phyloP scores from a whole-genome alignment of 2,888 invertebrate species.

The Lathronympha strigana region DNA sequence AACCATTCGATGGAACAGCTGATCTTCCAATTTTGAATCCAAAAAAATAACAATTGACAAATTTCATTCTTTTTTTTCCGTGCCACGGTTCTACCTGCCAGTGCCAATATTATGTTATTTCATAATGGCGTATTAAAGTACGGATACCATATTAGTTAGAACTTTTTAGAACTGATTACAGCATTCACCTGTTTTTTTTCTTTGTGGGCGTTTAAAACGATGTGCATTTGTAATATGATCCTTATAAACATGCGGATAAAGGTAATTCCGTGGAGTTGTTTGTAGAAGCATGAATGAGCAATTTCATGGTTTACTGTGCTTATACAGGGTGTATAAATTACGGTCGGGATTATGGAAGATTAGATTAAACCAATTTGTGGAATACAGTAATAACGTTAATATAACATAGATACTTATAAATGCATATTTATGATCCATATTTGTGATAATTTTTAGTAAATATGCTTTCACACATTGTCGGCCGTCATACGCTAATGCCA shows the following conservation, averaged over 20 bases:
- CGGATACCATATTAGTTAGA: neutral
- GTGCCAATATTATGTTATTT: neutral
- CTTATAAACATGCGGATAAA: neutral
- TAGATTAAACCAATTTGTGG: conserved; percentile 19
- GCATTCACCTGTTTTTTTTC: conserved; percentile 9
- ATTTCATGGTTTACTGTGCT: conserved; percentile 19
- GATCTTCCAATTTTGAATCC: conserved; percentile 12
- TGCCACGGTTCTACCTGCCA: conserved; percentile 22
- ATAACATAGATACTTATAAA: neutral
- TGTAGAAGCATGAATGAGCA: neutral
- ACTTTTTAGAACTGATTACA: neutral
- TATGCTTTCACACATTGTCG: too few species aligned
- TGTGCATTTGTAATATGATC: neutral
- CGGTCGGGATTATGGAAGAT: conserved; percentile 14
- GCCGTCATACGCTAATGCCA: too few species aligned
- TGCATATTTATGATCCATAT: neutral
- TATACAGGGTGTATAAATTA: conserved; percentile 21
- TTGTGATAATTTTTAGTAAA: neutral
- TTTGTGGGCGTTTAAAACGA: conserved; percentile 14
- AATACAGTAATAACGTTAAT: neutral
- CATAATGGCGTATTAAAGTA: neutral
- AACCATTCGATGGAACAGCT: conserved; percentile 10
- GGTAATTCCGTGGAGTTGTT: neutral
- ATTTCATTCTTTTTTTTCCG: conserved; percentile 20
- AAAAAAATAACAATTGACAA: conserved; percentile 20